A percentile compares a stretch with the other conserved stretches of the same genome.
Evolutionary conservation across 2,888 invertebrate genomes (phyloP).

Genomic region (Pandemis corylana): DNA sequence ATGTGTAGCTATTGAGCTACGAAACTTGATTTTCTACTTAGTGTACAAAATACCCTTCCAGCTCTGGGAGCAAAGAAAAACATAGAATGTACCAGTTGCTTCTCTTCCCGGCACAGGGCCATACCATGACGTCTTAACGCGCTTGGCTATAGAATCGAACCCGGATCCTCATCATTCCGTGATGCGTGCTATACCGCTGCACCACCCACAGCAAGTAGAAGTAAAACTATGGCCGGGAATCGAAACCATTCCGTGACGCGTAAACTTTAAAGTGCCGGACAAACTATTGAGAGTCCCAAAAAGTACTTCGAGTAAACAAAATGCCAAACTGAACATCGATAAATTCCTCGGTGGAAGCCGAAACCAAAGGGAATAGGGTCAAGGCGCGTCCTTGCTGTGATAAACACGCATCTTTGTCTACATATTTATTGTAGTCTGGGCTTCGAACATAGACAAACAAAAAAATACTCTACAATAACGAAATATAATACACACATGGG

Average conservation of each 20-base stretch:
- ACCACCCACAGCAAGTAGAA: no score
- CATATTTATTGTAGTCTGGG: not conserved
- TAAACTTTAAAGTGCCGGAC: no score
- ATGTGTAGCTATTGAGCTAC: not conserved
- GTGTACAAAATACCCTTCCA: no score
- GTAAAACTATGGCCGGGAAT: no score
- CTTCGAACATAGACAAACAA: not conserved
- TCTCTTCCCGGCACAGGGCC: no score
- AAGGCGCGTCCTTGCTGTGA: constrained; percentile 23
- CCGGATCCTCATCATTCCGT: no score
- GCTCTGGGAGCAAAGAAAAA: no score
- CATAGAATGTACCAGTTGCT: no score
- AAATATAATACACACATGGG: not conserved
- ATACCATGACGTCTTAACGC: no score
- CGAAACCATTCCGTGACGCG: no score
- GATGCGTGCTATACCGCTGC: no score
- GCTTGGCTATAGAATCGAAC: no score
- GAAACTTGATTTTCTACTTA: not conserved
- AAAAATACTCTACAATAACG: not conserved
- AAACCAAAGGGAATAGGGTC: constrained; percentile 30
- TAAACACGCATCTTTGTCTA: constrained; percentile 22
- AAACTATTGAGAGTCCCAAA: not conserved
- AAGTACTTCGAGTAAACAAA: not conserved
- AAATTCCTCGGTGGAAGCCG: not conserved
- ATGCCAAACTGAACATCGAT: constrained; percentile 22